Percentiles rank a stretch among this genome's conserved stretches.
Evolutionary conservation across 1,140 invertebrate species (phyloP).

Genomic region (Tetragnatha versicolor): DNA sequence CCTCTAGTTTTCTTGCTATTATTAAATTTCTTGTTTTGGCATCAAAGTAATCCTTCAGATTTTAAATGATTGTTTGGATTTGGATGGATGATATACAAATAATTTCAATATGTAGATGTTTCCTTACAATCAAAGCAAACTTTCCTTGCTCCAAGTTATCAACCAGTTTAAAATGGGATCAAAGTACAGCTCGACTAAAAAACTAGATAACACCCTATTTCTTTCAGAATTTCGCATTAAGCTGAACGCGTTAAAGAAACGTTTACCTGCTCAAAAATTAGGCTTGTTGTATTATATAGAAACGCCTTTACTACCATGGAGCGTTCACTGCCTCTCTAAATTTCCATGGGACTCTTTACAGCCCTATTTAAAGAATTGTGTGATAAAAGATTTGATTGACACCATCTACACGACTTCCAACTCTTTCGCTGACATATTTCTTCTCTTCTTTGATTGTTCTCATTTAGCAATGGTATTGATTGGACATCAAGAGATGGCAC

Average conservation of each 20-base stretch:
- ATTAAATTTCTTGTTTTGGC: too few species aligned
- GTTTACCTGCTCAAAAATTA: background rate
- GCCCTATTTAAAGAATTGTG: background rate
- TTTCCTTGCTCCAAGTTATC: background rate
- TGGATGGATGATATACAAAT: too few species aligned
- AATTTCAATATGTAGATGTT: too few species aligned
- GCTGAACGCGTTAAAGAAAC: background rate
- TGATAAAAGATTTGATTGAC: slow-evolving; percentile 34
- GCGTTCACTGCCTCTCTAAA: background rate
- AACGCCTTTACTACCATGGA: slow-evolving; percentile 11
- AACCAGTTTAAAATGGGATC: background rate
- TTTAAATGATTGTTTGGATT: too few species aligned
- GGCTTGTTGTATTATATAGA: background rate
- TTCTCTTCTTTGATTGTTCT: slow-evolving; percentile 31
- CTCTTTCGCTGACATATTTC: slow-evolving; percentile 28
- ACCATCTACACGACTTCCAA: slow-evolving; percentile 37
- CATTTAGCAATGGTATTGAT: too few species aligned
- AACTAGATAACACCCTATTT: background rate
- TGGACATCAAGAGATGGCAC: slow-evolving; percentile 2
- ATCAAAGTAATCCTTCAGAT: too few species aligned
- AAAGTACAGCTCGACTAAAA: background rate
- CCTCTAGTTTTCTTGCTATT: too few species aligned
- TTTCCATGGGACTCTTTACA: background rate
- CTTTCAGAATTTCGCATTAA: slow-evolving; percentile 2
- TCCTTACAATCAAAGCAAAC: too few species aligned